Base-by-base conservation (phyloP, 2,113 vertebrate genomes). In the Odocoileus virginianus region DNA sequence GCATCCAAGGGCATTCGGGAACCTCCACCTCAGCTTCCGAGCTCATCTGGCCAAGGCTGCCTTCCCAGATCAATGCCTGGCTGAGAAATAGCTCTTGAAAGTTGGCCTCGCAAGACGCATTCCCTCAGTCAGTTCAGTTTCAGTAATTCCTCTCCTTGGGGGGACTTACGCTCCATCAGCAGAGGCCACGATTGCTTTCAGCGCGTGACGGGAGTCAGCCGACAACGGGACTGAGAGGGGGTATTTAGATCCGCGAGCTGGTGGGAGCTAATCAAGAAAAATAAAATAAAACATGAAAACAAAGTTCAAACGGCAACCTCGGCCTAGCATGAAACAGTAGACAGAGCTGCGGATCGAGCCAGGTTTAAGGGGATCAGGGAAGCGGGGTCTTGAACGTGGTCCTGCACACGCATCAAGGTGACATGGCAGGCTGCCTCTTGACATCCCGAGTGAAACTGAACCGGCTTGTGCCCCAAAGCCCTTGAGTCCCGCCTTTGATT, bases 401-500 rank as follows among this genome's bases (percentile, higher is more conserved):
- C 78, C 94, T 95, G 92, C 74, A 97, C 97, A 96, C 45, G 87
- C 94, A 94, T 96, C 93, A 96, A 94, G 98, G 98, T 98, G 98
- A 98, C 98, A 92, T 89, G 36, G 90, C 50, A 94, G 97, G 97
- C 98, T 87, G 95, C 98, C 98, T 83, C 96, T 96, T 98, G 98
- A 98, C 98, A 98, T 97, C 71, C 40, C 0, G 11, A 40, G 90
- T 82, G 98, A 98, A 94, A 97, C 96, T 57, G 95, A 96, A 95
- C 81, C 47, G 79, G 96, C 97, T 93, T 43, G 71, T 98, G 98
- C 98, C 98, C 98, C 58, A 93, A 98, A 98, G 98, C 98, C 98
- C 98, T 98, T 96, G 98, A 97, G 97, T 97, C 93, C 97, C 88
- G 97, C 93, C 98, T 98, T 98, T 98, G 98, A 98, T 98, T 98